phyloP scores from a whole-genome alignment of 2,888 invertebrate species.

The Sinodicranocentrus sp. region DNA sequence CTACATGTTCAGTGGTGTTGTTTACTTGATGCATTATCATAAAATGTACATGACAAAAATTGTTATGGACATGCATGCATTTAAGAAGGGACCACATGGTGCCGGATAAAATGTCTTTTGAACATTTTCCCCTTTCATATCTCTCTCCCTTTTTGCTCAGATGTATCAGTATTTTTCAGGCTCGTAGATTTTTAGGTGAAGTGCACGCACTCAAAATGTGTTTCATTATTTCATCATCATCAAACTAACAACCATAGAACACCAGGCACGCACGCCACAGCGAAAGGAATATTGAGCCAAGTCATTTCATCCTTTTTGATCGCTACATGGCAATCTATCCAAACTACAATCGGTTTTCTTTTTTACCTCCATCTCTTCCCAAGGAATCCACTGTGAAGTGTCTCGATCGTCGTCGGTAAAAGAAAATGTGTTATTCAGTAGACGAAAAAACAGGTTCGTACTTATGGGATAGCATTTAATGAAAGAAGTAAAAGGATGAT shows the following conservation, averaged over 20 bases:
- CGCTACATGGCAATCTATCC: background rate
- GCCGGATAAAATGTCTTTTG: slow-evolving; percentile 47
- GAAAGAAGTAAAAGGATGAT: slow-evolving; percentile 1
- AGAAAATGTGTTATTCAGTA: no score
- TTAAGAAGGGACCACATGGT: slow-evolving; percentile 42
- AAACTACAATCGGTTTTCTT: background rate
- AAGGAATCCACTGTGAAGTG: no score
- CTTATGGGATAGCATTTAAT: background rate
- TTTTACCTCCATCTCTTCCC: no score
- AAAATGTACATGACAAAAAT: slow-evolving; percentile 61
- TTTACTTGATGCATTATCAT: slow-evolving; percentile 55
- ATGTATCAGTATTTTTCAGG: background rate
- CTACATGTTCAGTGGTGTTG: slow-evolving; percentile 41
- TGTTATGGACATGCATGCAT: slow-evolving; percentile 55
- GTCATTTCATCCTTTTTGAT: background rate
- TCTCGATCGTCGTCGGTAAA: no score
- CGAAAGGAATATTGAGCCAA: background rate
- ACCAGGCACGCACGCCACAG: slow-evolving; percentile 4
- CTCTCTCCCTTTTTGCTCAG: slow-evolving; percentile 3
- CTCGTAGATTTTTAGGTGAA: background rate
- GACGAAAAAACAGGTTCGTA: slow-evolving; percentile 10
- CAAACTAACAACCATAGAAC: background rate
- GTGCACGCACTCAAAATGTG: slow-evolving; percentile 7
- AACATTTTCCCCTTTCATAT: slow-evolving; percentile 12
- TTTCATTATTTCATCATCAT: slow-evolving; percentile 12